Evolutionary conservation across 1,140 invertebrate species (phyloP).

Genomic region (Megalonaias nervosa): DNA sequence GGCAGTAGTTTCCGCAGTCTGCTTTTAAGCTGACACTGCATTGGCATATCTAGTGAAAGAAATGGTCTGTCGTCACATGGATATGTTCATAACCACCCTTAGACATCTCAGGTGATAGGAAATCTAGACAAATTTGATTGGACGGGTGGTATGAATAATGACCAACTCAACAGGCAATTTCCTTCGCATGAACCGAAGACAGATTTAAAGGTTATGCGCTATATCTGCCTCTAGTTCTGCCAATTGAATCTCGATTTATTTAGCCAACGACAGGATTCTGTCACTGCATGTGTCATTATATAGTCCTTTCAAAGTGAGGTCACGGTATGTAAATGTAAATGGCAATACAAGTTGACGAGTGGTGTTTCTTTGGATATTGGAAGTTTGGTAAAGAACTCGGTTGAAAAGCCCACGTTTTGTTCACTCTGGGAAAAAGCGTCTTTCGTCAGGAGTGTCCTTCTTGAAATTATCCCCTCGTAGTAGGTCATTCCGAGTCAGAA

Average conservation of each 20-base stretch:
- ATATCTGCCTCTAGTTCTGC: background rate
- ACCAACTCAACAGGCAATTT: background rate
- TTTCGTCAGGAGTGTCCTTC: no score
- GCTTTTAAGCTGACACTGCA: conserved; percentile 22
- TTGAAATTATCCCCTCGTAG: no score
- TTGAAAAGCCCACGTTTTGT: no score
- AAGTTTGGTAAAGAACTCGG: no score
- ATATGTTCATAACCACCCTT: background rate
- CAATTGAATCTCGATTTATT: conserved; percentile 1
- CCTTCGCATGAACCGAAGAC: background rate
- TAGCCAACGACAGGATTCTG: background rate
- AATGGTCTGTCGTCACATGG: conserved; percentile 8
- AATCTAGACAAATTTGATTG: background rate
- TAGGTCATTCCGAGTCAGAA: no score
- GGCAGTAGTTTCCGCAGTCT: conserved; percentile 10
- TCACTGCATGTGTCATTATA: background rate
- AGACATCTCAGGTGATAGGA: background rate
- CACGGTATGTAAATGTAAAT: no score
- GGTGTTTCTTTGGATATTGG: no score
- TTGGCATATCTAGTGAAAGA: conserved; percentile 25
- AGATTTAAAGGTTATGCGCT: background rate
- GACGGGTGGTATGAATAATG: background rate
- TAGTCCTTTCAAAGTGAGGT: no score
- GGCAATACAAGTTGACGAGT: no score
- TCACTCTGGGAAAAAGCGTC: no score